Conservation (phyloP, 2,113 vertebrate genomes). For the Chlorodrepanis virens region DNA sequence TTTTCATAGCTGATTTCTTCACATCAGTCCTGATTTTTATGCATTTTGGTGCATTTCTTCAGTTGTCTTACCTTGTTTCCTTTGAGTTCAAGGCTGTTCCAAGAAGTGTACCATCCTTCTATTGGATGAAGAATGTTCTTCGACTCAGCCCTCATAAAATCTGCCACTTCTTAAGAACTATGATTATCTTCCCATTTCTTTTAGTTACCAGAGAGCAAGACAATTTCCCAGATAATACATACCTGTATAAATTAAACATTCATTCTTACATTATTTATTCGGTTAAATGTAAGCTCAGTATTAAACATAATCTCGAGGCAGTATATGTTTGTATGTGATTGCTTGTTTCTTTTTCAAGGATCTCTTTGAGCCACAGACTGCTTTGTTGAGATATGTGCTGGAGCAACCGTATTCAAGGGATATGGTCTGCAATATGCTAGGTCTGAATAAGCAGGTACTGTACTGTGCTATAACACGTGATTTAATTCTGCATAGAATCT, state of each 20-base stretch:
- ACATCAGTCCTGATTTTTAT: neutral
- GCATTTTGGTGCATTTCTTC: neutral
- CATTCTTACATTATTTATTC: neutral
- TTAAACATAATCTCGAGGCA: conserved; percentile 48
- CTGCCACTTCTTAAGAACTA: neutral
- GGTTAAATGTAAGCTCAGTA: neutral
- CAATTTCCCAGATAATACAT: neutral
- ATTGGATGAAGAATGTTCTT: neutral
- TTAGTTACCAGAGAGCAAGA: neutral
- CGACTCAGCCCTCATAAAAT: neutral
- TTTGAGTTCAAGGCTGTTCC: neutral
- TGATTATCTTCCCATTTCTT: neutral
- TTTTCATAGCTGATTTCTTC: neutral
- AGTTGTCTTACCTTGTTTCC: neutral
- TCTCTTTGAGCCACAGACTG: conserved; percentile 98
- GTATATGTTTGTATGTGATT: conserved; percentile 48
- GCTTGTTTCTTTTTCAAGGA: conserved; percentile 76
- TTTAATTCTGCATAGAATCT: conserved; percentile 74
- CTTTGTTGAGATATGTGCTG: conserved; percentile 93
- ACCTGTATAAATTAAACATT: neutral
- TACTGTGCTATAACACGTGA: conserved; percentile 52
- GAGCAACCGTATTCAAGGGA: conserved; percentile 98
- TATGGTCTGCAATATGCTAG: conserved; percentile 99
- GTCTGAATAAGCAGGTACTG: conserved; percentile 98
- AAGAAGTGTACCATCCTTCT: neutral